Conservation (phyloP, 1,140 invertebrate species). For the Calycopis cecrops region DNA sequence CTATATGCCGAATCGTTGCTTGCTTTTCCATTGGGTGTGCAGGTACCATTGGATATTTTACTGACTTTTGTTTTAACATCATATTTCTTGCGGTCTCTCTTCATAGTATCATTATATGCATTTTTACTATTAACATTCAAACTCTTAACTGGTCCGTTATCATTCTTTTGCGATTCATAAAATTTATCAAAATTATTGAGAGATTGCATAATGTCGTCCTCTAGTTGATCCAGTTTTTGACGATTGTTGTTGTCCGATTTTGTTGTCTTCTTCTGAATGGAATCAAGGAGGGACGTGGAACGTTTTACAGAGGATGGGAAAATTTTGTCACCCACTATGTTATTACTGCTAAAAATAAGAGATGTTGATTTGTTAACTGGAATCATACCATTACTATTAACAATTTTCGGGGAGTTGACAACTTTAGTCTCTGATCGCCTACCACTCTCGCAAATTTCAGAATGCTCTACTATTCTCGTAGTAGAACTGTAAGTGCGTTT, state of each 20-base stretch:
- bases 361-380: slow-evolving; percentile 73
- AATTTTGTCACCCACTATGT: slow-evolving; percentile 59
- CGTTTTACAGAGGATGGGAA: slow-evolving; percentile 69
- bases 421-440: slow-evolving; percentile 47
- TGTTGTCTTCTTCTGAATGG: slow-evolving; percentile 59
- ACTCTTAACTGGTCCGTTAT: slow-evolving; percentile 42
- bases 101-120: slow-evolving; percentile 41
- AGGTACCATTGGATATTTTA: slow-evolving; percentile 45
- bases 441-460: slow-evolving; percentile 45
- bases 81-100: slow-evolving; percentile 47
- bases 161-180: slow-evolving; percentile 58
- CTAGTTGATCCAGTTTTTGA: slow-evolving; percentile 61
- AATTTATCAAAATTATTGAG: slow-evolving; percentile 72
- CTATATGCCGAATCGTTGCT: slow-evolving; percentile 72
- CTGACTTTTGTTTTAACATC: slow-evolving; percentile 46
- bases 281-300: slow-evolving; percentile 70
- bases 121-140: slow-evolving; percentile 31
- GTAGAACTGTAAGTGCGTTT: slow-evolving; percentile 64
- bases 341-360: slow-evolving; percentile 74
- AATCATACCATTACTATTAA: slow-evolving; percentile 50
- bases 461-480: slow-evolving; percentile 59
- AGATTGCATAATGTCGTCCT: slow-evolving; percentile 72
- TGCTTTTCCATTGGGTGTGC: slow-evolving; percentile 55
- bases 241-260: slow-evolving; percentile 51
- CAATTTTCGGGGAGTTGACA: slow-evolving; percentile 47